Evolutionary conservation across 2,888 invertebrate genomes (phyloP), one percentile per base, ranked within the genome.

Genomic region (Kryphioiulus occultus): DNA sequence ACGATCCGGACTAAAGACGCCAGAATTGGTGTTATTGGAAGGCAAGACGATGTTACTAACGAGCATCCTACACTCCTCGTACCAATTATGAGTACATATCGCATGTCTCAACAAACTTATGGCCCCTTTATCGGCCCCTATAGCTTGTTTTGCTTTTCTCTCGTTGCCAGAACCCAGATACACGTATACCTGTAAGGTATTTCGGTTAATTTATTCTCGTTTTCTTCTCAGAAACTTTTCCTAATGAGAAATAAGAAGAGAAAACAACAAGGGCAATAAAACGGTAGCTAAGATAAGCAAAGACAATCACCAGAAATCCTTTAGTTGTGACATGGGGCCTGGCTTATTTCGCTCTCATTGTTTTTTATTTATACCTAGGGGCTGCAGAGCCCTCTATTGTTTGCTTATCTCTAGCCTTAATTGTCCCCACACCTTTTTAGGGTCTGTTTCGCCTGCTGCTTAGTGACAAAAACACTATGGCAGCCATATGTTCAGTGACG

Each of bases 201-300:
- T 78, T 15, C 30, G 12, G 78, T 17, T 30, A 78, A 78, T 78
- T 78, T 78, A 78, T 78, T 78, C 78, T 0, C 10, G 53, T 53
- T 53, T 53, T 5, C n/a, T n/a, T 19, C n/a, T n/a, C 53, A 15
- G 15, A 10, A 68, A 26, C 26, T 30, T 17, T 78, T 78, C 78
- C 78, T 78, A 78, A 78, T 78, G 78, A 78, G 78, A 30, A 30
- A 78, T 78, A 78, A 78, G 30, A 78, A 26, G 78, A 78, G 78
- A 78, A 78, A 78, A 78, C 78, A 78, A 78, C 78, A 78, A 78
- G 78, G 78, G 78, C 78, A 78, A 78, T 78, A 78, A 78, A 78
- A 78, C 78, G 17, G 78, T 30, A 78, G 78, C 78, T 15, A 44
- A 78, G 78, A 78, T 78, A 78, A 78, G 30, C 30, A 30, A 78